phyloP scores from a whole-genome alignment of 2,113 vertebrate genomes.

The Brachyhypopomus gauderio region DNA sequence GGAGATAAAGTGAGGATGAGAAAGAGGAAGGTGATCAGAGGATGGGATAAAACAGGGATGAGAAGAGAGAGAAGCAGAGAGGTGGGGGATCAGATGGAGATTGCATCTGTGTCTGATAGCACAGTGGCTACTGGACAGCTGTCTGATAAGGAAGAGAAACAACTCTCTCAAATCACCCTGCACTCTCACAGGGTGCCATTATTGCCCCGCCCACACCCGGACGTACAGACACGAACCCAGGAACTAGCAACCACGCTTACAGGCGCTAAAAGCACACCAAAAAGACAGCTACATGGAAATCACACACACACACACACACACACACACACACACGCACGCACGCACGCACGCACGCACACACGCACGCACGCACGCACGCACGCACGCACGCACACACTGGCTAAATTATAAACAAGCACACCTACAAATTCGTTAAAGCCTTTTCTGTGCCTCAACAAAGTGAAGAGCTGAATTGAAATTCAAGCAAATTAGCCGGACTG shows the following conservation, averaged over 20 bases:
- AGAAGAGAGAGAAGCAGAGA: conserved; percentile 23
- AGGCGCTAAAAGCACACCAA: conserved; percentile 69
- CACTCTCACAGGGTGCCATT: conserved; percentile 16
- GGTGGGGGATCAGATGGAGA: conserved; percentile 72
- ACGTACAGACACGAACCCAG: conserved; percentile 12
- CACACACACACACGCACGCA: background rate
- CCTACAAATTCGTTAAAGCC: conserved; percentile 54
- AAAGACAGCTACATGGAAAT: conserved; percentile 72
- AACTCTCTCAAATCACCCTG: conserved; percentile 42
- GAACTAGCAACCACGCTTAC: conserved; percentile 50
- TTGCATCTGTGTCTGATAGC: conserved; percentile 66
- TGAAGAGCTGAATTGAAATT: conserved; percentile 85
- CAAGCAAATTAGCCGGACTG: conserved; percentile 83
- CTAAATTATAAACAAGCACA: conserved; percentile 36
- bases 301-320: conserved; percentile 54
- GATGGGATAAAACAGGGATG: background rate
- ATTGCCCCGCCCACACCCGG: background rate
- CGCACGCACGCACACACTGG: background rate
- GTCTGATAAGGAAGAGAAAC: conserved; percentile 56
- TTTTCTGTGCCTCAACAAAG: conserved; percentile 58
- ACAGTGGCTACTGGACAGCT: conserved; percentile 55
- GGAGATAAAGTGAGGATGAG: conserved; percentile 69
- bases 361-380: conserved; percentile 13
- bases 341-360: conserved; percentile 54
- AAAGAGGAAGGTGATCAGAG: conserved; percentile 63